These are phyloP conservation scores for Propsilocerus akamusi DNA, from an alignment of 1,140 invertebrate species.

Conservation along the genomic window DNA sequence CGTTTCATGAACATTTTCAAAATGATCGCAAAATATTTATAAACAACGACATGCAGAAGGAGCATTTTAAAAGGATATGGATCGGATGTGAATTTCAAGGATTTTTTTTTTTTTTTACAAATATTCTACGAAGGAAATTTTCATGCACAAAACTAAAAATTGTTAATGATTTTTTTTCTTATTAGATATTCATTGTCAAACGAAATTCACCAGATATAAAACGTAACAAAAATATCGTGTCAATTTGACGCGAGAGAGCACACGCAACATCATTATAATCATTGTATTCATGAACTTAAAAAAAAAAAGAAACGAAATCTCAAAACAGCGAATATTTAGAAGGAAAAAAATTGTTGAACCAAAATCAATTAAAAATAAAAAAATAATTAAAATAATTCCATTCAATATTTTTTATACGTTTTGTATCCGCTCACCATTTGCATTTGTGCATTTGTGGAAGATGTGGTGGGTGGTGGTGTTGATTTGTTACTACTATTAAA, in stretches of 20 bases:
- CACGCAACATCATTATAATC: neutral
- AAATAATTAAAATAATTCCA: too few species aligned
- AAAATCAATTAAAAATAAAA: neutral
- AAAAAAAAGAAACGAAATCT: neutral
- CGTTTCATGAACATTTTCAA: too few species aligned
- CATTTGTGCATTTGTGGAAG: neutral
- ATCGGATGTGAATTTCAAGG: too few species aligned
- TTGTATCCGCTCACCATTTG: constrained; percentile 5
- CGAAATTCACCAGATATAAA: neutral
- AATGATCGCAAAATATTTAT: too few species aligned
- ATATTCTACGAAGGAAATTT: too few species aligned
- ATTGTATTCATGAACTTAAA: neutral
- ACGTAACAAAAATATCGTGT: neutral
- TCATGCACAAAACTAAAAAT: too few species aligned
- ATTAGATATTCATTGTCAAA: neutral
- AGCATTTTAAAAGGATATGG: too few species aligned
- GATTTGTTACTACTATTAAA: constrained; percentile 1
- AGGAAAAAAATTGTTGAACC: neutral
- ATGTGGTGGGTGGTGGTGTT: neutral
- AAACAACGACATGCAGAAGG: too few species aligned
- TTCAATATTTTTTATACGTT: neutral
- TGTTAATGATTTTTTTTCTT: neutral
- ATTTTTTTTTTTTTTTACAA: too few species aligned
- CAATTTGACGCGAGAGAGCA: neutral
- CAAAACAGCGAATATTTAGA: neutral